Percentiles rank a stretch among this genome's conserved stretches.
Evolutionary conservation across 1,140 invertebrate species (phyloP).

Genomic region (Brachionus sp.): DNA sequence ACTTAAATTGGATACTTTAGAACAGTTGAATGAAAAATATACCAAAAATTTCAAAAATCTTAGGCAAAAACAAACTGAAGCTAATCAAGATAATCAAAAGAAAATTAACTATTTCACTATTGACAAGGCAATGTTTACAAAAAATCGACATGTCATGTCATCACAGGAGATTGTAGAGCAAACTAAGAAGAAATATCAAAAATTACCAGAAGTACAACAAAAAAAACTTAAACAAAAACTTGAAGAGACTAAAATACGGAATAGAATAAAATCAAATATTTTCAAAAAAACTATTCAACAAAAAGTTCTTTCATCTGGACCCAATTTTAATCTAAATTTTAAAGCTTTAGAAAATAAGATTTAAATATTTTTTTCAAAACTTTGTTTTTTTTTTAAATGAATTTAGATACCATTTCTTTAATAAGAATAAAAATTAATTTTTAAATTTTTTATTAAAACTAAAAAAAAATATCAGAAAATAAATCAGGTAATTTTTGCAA

Average conservation of each 20-base stretch:
- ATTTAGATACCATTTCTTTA: background rate
- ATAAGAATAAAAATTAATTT: background rate
- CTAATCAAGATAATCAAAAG: background rate
- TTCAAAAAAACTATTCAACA: constrained; percentile 33
- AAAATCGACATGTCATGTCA: constrained; percentile 8
- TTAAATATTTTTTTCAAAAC: background rate
- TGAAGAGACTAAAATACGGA: constrained; percentile 21
- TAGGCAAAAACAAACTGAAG: background rate
- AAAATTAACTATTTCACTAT: constrained; percentile 15
- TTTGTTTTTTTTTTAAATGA: background rate
- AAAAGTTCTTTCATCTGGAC: constrained; percentile 15
- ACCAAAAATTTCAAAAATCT: background rate
- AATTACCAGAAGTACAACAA: constrained; percentile 19
- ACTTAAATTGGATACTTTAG: background rate
- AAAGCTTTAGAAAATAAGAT: constrained; percentile 21
- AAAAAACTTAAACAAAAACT: constrained; percentile 33
- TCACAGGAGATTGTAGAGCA: constrained; percentile 15
- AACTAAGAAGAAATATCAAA: constrained; percentile 35
- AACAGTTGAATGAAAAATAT: background rate
- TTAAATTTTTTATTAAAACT: background rate
- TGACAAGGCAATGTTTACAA: constrained; percentile 20
- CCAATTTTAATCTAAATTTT: constrained; percentile 32
- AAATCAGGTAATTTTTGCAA: too few relatives aligned
- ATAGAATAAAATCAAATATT: constrained; percentile 12
- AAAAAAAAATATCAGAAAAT: background rate